Evolutionary conservation across 2,888 invertebrate genomes (phyloP).

Genomic region (Diachrysia chrysitis): DNA sequence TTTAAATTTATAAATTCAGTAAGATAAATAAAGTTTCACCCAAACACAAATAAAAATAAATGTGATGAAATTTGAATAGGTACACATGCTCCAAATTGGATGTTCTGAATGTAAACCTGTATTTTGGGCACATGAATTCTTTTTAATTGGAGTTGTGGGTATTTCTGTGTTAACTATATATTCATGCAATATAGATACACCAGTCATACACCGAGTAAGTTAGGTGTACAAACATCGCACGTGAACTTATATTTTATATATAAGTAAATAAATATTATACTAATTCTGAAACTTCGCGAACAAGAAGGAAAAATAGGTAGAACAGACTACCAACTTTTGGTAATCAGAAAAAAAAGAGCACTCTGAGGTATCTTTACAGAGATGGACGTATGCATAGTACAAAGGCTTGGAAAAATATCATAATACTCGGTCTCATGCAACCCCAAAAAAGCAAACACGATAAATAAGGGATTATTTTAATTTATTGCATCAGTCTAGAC

Average conservation of each 20-base stretch:
- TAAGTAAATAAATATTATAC: too few relatives aligned
- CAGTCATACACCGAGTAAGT: too few relatives aligned
- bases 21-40: neutral
- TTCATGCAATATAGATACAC: too few relatives aligned
- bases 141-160: neutral
- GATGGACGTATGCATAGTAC: too few relatives aligned
- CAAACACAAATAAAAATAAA: neutral
- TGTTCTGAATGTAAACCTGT: neutral
- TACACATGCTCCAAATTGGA: neutral
- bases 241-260: too few relatives aligned
- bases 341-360: too few relatives aligned
- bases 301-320: too few relatives aligned
- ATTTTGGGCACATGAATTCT: slow-evolving; percentile 3
- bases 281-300: too few relatives aligned
- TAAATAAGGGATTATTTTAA: slow-evolving; percentile 4
- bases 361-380: too few relatives aligned
- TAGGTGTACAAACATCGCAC: too few relatives aligned
- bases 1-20: neutral
- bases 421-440: neutral
- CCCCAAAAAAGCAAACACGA: neutral
- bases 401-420: neutral
- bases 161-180: too few relatives aligned
- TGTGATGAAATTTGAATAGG: neutral
- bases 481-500: slow-evolving; percentile 1
- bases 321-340: too few relatives aligned